phyloP scores from a whole-genome alignment of 2,113 vertebrate genomes.

The Polyodon spathula region DNA sequence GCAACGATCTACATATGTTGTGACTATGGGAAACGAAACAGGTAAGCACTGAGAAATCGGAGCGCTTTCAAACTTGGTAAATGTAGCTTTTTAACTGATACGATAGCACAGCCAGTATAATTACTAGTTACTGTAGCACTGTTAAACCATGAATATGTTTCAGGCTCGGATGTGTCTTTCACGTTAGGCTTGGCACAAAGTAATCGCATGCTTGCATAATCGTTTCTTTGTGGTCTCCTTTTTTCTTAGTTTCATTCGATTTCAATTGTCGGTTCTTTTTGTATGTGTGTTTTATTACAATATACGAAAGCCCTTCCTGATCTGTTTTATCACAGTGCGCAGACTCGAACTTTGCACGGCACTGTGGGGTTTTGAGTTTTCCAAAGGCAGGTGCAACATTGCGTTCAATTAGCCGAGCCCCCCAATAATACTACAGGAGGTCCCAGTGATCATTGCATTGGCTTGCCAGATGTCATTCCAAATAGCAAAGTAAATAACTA shows the following conservation, averaged over 20 bases:
- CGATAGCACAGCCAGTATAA: too few species aligned
- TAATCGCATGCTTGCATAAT: background rate
- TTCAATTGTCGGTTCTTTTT: background rate
- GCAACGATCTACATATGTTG: too few species aligned
- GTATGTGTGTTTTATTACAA: slow-evolving; percentile 14
- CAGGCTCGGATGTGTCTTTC: too few species aligned
- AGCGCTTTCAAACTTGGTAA: too few species aligned
- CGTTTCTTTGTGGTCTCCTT: slow-evolving; percentile 1
- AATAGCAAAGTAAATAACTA: slow-evolving; percentile 30
- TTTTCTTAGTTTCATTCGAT: background rate
- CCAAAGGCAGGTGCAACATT: slow-evolving; percentile 27
- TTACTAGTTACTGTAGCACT: too few species aligned
- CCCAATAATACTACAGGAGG: slow-evolving; percentile 47
- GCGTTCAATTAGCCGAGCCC: background rate
- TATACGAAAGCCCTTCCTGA: slow-evolving; percentile 37
- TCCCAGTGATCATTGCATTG: slow-evolving; percentile 46
- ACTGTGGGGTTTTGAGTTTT: slow-evolving; percentile 48
- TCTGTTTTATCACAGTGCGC: slow-evolving; percentile 35
- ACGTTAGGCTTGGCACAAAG: background rate
- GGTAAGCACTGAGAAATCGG: too few species aligned
- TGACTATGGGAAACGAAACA: too few species aligned
- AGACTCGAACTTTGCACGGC: slow-evolving; percentile 31
- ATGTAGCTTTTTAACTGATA: too few species aligned
- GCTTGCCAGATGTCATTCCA: slow-evolving; percentile 5
- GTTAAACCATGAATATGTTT: too few species aligned